phyloP scores from a whole-genome alignment of 2,113 vertebrate genomes.

The Mionectes macconnelli region DNA sequence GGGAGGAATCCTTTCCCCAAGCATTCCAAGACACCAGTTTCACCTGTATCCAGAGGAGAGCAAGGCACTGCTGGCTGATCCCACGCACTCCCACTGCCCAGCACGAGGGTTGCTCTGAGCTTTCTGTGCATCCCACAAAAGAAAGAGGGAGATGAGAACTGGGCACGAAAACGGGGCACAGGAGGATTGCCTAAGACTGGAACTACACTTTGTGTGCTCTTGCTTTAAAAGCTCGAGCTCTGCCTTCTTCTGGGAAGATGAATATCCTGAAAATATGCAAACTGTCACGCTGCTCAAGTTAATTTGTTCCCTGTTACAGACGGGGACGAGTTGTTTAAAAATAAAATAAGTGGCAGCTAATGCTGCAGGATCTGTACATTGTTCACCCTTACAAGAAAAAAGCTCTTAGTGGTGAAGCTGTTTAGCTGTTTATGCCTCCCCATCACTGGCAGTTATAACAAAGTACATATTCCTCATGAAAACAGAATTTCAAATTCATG shows the following conservation, averaged over 20 bases:
- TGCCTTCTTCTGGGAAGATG: not conserved
- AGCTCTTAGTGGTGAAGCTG: not conserved
- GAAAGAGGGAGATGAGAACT: not conserved
- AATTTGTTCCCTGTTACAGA: not conserved
- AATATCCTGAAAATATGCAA: not conserved
- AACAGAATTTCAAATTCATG: not conserved
- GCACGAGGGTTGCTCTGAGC: not conserved
- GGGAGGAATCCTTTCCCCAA: not conserved
- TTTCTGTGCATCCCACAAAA: not conserved
- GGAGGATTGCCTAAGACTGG: rapidly evolving
- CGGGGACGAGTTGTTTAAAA: not conserved
- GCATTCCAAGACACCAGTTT: not conserved
- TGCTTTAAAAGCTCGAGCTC: not conserved
- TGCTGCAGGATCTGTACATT: not conserved
- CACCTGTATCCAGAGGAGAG: not conserved
- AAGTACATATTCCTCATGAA: not conserved
- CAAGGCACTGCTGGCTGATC: not conserved
- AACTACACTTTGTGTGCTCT: not conserved
- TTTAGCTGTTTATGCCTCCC: not conserved
- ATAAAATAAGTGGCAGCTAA: not conserved
- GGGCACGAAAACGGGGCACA: not conserved
- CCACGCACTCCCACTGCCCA: not conserved
- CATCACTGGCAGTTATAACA: not conserved
- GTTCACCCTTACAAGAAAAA: not conserved
- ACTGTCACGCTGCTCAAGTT: not conserved